These are phyloP conservation scores for Adelognathus sp. DNA, from an alignment of 2,888 invertebrate species.

Conservation along the genomic window DNA sequence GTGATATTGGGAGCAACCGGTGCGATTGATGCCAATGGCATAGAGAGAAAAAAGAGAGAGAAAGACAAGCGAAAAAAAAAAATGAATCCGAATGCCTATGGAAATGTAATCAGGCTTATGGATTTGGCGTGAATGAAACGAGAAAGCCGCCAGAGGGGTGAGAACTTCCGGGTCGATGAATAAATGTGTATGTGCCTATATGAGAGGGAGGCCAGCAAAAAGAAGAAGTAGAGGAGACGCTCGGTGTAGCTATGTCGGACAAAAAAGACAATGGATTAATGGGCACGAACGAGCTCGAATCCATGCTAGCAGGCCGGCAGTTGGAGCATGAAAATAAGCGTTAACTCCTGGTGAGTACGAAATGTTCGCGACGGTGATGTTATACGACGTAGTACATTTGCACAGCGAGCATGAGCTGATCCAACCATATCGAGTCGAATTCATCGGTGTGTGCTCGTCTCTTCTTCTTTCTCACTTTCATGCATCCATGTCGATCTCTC, in stretches of 20 bases:
- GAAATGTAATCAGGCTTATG: slow-evolving; percentile 59
- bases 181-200: too few relatives aligned
- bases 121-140: slow-evolving; percentile 41
- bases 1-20: slow-evolving; percentile 1
- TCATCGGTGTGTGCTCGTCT: slow-evolving; percentile 20
- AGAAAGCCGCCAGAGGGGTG: neutral
- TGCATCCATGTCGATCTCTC: neutral
- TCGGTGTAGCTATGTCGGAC: slow-evolving; percentile 14
- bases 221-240: neutral
- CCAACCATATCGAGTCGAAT: slow-evolving; percentile 34
- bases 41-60: neutral
- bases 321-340: slow-evolving; percentile 9
- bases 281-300: slow-evolving; percentile 46
- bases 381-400: neutral
- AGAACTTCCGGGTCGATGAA: neutral
- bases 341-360: slow-evolving; percentile 9
- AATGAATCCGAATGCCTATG: slow-evolving; percentile 12
- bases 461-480: neutral
- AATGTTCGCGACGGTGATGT: slow-evolving; percentile 17
- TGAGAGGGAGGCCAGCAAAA: neutral
- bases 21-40: neutral
- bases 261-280: slow-evolving; percentile 48
- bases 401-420: slow-evolving; percentile 13
- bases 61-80: neutral
- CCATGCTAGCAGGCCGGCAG: slow-evolving; percentile 8